Evolutionary conservation across 2,888 invertebrate species (phyloP).

Genomic region (Dromius quadrimaculatus): DNA sequence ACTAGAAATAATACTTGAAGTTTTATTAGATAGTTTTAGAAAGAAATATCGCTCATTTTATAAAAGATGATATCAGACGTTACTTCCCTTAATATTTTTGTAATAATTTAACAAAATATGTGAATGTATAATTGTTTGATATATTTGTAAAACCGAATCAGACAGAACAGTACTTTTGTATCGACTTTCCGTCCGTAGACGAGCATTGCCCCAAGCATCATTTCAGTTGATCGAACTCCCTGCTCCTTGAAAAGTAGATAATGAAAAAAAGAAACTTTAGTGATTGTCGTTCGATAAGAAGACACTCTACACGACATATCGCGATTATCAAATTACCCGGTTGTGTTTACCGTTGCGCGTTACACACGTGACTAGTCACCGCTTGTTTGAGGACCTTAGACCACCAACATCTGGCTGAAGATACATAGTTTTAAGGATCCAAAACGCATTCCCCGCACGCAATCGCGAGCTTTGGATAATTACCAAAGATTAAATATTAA

Average conservation of each 20-base stretch:
- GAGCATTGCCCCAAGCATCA: background rate
- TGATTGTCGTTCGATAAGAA: constrained; percentile 9
- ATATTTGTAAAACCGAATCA: background rate
- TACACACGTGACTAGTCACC: constrained; percentile 15
- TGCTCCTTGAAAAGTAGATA: constrained; percentile 16
- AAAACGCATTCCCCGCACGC: background rate
- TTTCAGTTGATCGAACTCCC: constrained; percentile 16
- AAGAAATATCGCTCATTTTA: background rate
- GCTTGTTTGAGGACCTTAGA: background rate
- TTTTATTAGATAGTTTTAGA: background rate
- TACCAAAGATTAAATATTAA: background rate
- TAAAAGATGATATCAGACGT: too few species aligned
- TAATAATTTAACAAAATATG: background rate
- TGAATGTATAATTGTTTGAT: too few species aligned
- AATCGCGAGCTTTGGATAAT: background rate
- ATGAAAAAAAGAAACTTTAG: constrained; percentile 18
- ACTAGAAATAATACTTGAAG: background rate
- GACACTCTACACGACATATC: constrained; percentile 16
- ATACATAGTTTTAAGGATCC: too few species aligned
- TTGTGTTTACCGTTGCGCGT: constrained; percentile 7
- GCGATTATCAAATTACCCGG: constrained; percentile 30
- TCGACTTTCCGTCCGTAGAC: background rate
- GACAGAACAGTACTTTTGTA: too few species aligned
- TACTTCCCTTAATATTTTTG: background rate
- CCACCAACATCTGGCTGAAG: background rate